Base-by-base conservation (phyloP, 2,113 vertebrate genomes). In the Paramormyrops kingsleyae region DNA sequence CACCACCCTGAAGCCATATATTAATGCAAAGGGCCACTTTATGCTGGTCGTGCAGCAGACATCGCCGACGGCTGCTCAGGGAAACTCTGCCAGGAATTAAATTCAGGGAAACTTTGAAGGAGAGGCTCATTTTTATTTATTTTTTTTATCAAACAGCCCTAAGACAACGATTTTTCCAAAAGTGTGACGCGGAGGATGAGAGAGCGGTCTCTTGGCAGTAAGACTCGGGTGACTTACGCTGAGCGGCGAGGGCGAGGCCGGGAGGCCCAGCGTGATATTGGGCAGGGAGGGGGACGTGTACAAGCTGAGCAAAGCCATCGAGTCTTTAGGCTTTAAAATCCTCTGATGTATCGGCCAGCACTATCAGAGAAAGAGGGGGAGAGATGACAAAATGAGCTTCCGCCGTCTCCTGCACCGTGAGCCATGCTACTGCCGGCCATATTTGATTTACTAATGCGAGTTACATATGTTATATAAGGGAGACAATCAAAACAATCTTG, bases 201-300 rank as follows among this genome's bases (percentile, higher is more conserved):
- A 70, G 15, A 35, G 49, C 5, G 31, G 44, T 3, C 27, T 3
- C 4, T 13, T 3, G 70, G 27, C 47, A 19, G 24, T 10, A 4
- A 2, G 85, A 49, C 84, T 50, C 15, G n/a, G n/a, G 49, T 53
- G 92, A 97, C 99, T 99, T 95, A 99, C 99, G 44, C 90, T 97
- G 91, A 99, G 95, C 88, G 97, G 96, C 42, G 98, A 94, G 87
- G 98, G 95, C 74, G 96, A 94, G 89, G 97, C 96, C 4, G 98
- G 96, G 92, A 99, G 97, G 90, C 98, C 97, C 94, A 99, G 93
- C 85, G 97, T 98, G 92, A 99, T 99, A 92, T 99, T 99, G 93
- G 99, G 99, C 92, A 99, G 95, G 91, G 99, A 99, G 47, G 98
- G 98, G 91, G 99, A 99, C 0, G 98, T 98, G 94, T 99, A 99